Evolutionary conservation across 2,797 vertebrate species (phyloP), one percentile per base, ranked within the genome.

Genomic region (Danionella dracula): DNA sequence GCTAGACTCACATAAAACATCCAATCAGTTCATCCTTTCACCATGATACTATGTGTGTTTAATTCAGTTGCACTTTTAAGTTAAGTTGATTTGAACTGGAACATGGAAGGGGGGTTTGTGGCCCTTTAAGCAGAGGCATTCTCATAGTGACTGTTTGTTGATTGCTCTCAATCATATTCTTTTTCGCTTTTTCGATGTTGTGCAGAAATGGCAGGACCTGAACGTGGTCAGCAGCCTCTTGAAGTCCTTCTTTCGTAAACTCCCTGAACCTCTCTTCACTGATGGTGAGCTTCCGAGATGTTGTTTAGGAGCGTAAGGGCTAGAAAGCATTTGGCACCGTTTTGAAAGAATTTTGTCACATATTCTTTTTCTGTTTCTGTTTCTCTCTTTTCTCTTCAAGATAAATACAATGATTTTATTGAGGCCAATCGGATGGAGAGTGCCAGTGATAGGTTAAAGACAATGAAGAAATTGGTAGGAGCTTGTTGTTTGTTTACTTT

Each of bases 181-280:
- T 11, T 57, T 57, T 42, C 11, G 15, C 38, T 42, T 57, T 31
- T 41, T 42, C 66, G 48, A 35, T 61, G 13, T 7, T 70, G 32
- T 42, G 68, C 80, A 96, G 96, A 92, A 91, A 66, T 99, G 96
- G 96, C 96, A 98, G 81, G 96, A 99, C 75, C 89, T 97, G 76
- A 99, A 99, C 0, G 96, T 98, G 11, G 93, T 99, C 75, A 98
- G 96, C 86, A 99, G 96, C 74, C 86, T 99, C 59, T 85, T 99
- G 55, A 99, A 99, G 71, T 98, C 93, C 62, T 99, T 98, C 86
- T 99, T 99, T 85, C 87, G 96, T 68, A 99, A 99, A 78, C 92
- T 99, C 1, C 94, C 95, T 0, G 95, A 99, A 79, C 96, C 96
- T 0, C 91, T 99, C 11, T 99, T 99, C 81, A 98, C 96, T 0